Conservation (phyloP, 2,888 invertebrate species). For the Pomacea canaliculata region DNA sequence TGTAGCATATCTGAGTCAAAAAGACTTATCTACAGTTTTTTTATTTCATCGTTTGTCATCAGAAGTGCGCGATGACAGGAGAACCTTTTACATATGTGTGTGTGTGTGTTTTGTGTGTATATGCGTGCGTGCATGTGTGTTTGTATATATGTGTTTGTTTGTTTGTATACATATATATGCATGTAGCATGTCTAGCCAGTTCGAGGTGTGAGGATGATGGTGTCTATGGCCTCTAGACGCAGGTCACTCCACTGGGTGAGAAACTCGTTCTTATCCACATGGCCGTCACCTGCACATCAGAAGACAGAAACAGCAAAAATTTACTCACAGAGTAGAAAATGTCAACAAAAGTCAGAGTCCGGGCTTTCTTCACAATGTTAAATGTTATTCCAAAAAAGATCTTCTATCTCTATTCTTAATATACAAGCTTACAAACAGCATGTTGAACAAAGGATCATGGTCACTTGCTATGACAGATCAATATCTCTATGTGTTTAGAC, state of each 20-base stretch:
- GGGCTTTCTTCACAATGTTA: no score
- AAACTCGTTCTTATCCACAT: slow-evolving; percentile 50
- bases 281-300: slow-evolving; percentile 38
- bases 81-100: background rate
- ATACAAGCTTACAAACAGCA: no score
- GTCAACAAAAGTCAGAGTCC: background rate
- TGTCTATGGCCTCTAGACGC: slow-evolving; percentile 30
- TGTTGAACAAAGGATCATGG: no score
- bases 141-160: no score
- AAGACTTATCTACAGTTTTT: slow-evolving; percentile 5
- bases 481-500: no score
- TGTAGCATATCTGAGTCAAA: no score
- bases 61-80: no score
- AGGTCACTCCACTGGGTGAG: slow-evolving; percentile 50
- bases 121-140: slow-evolving; percentile 2
- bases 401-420: no score
- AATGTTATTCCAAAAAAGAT: no score
- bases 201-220: background rate
- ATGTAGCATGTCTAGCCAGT: no score
- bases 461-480: no score
- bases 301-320: background rate
- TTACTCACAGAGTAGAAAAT: background rate
- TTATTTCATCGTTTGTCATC: background rate
- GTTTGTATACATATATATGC: no score
- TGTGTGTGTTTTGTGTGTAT: slow-evolving; percentile 2